phyloP scores from a whole-genome alignment of 2,113 vertebrate species.

The Bos javanicus region DNA sequence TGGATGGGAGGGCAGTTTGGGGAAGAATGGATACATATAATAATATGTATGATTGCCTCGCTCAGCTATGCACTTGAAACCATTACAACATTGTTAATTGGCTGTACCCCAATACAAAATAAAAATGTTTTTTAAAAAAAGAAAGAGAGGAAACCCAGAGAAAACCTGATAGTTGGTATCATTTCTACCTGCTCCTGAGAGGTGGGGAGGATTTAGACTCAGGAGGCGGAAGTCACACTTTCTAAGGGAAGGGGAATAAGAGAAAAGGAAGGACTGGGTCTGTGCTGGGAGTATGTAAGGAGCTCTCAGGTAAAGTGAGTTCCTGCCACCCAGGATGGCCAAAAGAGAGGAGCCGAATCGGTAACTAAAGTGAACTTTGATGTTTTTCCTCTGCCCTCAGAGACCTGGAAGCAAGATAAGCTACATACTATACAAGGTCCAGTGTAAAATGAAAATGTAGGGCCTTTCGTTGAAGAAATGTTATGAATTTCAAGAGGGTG shows the following conservation, averaged over 20 bases:
- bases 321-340: not conserved
- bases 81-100: not conserved
- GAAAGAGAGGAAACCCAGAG: not conserved
- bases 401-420: not conserved
- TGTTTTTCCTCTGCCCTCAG: not conserved
- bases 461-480: not conserved
- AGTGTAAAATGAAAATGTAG: not conserved
- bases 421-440: not conserved
- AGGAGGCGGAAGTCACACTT: not conserved
- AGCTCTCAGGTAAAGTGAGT: not conserved
- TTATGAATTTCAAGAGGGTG: not conserved
- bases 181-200: not conserved
- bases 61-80: not conserved
- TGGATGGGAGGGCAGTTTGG: not conserved
- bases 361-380: not conserved
- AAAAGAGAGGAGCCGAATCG: not conserved
- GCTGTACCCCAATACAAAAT: not conserved
- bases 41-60: rapidly evolving
- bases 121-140: not conserved
- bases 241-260: not conserved
- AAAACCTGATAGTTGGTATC: not conserved
- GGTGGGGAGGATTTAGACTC: not conserved
- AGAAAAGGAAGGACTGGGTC: not conserved
- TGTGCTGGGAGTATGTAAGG: rapidly evolving
- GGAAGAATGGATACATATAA: not conserved